Conservation (phyloP, 2,113 vertebrate species). For the Nettapus auritus region DNA sequence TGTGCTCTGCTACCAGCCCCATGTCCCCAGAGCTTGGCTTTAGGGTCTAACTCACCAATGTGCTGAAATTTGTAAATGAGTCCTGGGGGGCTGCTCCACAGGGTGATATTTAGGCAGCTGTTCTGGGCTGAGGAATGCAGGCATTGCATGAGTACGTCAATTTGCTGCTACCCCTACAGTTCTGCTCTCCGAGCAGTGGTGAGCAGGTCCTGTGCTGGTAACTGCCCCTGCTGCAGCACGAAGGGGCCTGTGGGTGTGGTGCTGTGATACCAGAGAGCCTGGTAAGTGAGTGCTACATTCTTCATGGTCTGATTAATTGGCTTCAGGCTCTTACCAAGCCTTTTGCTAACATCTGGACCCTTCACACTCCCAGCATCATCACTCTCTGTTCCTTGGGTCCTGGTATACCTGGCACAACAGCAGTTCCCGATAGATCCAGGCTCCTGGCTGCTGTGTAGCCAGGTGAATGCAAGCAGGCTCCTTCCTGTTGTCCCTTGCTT, state of each 20-base stretch:
- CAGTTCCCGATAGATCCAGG: fast-evolving
- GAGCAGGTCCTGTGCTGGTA: background rate
- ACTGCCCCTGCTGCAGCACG: background rate
- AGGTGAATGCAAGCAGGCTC: background rate
- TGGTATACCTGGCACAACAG: fast-evolving
- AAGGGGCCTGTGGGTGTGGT: background rate
- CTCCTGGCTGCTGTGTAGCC: background rate
- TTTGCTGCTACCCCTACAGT: background rate
- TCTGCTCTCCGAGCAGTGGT: fast-evolving
- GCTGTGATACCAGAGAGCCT: background rate
- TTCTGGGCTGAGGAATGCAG: background rate
- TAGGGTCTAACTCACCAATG: fast-evolving
- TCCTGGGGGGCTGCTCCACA: background rate
- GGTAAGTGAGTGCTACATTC: background rate
- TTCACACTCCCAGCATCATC: background rate
- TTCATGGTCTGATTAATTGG: background rate
- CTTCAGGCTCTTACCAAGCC: background rate
- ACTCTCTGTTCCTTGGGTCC: too few species aligned
- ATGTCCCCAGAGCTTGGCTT: fast-evolving
- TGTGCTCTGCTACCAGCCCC: fast-evolving
- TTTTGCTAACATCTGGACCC: fast-evolving
- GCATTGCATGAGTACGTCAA: fast-evolving
- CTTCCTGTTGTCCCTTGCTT: background rate
- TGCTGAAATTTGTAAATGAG: too few species aligned
- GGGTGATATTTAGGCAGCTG: background rate